phyloP scores from a whole-genome alignment of 2,797 vertebrate genomes.

The Tolypeutes matacus region DNA sequence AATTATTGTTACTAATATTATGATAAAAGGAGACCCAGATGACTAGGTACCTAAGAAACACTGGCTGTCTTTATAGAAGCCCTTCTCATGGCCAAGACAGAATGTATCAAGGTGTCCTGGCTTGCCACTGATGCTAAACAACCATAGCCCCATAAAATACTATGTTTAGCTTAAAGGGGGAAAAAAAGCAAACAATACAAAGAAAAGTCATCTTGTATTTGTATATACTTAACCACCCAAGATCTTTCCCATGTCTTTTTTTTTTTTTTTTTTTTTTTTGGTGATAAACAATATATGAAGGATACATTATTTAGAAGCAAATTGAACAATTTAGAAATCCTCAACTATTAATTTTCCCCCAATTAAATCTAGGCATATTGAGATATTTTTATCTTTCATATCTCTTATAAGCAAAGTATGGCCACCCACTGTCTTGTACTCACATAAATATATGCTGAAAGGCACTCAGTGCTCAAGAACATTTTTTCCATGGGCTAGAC shows the following conservation, averaged over 20 bases:
- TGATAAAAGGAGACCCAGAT: too few species aligned
- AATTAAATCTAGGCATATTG: neutral
- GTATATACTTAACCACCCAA: neutral
- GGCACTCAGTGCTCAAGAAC: neutral
- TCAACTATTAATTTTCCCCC: conserved; percentile 27
- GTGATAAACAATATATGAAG: neutral
- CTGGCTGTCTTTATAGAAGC: too few species aligned
- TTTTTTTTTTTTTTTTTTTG: neutral
- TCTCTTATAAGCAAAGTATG: conserved; percentile 2
- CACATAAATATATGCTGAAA: conserved; percentile 13
- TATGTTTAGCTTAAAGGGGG: too few species aligned
- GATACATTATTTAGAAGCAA: conserved; percentile 43
- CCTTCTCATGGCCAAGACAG: too few species aligned
- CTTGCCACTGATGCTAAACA: too few species aligned
- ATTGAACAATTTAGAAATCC: conserved; percentile 63
- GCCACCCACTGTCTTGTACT: neutral
- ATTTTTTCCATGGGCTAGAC: neutral
- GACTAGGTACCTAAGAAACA: too few species aligned
- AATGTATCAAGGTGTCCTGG: too few species aligned
- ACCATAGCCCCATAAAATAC: too few species aligned
- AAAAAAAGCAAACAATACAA: conserved; percentile 27
- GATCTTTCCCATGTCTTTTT: neutral
- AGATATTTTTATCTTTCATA: neutral
- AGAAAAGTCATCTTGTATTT: conserved; percentile 2
- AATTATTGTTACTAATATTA: too few species aligned